These are phyloP conservation scores for Corapipo altera DNA, from an alignment of 2,113 vertebrate genomes.

Conservation along the genomic window DNA sequence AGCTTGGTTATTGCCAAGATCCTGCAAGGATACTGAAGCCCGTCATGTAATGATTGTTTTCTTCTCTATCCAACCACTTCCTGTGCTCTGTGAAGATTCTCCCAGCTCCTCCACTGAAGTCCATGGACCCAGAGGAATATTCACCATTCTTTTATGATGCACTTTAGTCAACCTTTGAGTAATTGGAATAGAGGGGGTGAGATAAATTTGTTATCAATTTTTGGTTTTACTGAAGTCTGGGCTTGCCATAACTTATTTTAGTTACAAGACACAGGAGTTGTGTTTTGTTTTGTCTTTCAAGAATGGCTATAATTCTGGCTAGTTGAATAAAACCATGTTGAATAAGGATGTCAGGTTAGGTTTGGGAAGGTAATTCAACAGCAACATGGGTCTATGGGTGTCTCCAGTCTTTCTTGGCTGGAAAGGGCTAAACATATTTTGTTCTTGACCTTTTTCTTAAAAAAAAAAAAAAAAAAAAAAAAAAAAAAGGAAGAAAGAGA, in stretches of 20 bases:
- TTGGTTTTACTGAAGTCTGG: not conserved
- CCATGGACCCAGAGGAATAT: not conserved
- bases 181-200: not conserved
- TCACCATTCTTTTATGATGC: not conserved
- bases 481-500: not conserved
- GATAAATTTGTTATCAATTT: not conserved
- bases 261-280: not conserved
- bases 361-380: not conserved
- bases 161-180: not conserved
- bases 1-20: not conserved
- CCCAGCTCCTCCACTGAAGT: not conserved
- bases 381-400: not conserved
- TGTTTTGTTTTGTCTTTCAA: not conserved
- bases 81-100: not conserved
- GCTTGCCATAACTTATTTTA: not conserved
- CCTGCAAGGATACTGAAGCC: not conserved
- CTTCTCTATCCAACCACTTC: not conserved
- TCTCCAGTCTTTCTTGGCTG: not conserved
- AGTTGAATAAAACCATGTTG: not conserved
- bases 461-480: not conserved
- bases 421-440: not conserved
- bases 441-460: not conserved
- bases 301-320: not conserved
- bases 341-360: not conserved
- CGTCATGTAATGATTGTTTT: not conserved